Conservation (phyloP, 2,888 invertebrate species). For the Sarcophaga caerulescens region DNA sequence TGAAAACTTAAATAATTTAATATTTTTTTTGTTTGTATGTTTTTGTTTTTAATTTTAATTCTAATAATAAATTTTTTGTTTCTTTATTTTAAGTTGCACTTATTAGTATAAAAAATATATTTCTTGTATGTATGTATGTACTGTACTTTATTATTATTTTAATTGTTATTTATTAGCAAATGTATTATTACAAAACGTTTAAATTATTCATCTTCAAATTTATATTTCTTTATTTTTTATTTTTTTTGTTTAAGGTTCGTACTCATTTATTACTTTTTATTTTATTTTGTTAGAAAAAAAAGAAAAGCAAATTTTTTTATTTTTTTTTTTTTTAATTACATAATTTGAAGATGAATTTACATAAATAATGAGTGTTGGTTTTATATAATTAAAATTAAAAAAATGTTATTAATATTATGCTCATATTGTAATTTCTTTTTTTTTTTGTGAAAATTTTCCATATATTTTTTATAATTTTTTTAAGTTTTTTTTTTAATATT, state of each 20-base stretch:
- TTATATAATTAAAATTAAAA: constrained; percentile 33
- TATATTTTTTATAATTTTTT: constrained; percentile 54
- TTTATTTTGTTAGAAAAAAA: constrained; percentile 12
- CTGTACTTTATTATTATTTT: constrained; percentile 7
- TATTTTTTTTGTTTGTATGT: neutral
- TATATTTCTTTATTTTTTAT: constrained; percentile 13
- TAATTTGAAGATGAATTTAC: constrained; percentile 61
- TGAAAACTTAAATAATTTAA: neutral
- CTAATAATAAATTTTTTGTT: too few species aligned
- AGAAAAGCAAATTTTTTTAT: neutral
- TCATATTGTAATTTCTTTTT: constrained; percentile 16
- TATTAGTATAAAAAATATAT: constrained; percentile 25
- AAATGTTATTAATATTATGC: constrained; percentile 40
- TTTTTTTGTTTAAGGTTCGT: constrained; percentile 14
- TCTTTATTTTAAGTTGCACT: constrained; percentile 49
- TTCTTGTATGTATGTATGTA: constrained; percentile 23
- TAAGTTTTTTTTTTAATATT: constrained; percentile 51
- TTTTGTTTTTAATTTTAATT: neutral
- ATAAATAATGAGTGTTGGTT: constrained; percentile 40
- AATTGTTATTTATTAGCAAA: constrained; percentile 44
- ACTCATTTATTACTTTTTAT: constrained; percentile 1
- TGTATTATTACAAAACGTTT: constrained; percentile 46
- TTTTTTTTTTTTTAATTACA: neutral
- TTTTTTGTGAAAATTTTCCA: constrained; percentile 38
- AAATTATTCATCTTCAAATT: constrained; percentile 53